Conservation (phyloP, 2,797 vertebrate species). For the Buphagus erythrorhynchus region DNA sequence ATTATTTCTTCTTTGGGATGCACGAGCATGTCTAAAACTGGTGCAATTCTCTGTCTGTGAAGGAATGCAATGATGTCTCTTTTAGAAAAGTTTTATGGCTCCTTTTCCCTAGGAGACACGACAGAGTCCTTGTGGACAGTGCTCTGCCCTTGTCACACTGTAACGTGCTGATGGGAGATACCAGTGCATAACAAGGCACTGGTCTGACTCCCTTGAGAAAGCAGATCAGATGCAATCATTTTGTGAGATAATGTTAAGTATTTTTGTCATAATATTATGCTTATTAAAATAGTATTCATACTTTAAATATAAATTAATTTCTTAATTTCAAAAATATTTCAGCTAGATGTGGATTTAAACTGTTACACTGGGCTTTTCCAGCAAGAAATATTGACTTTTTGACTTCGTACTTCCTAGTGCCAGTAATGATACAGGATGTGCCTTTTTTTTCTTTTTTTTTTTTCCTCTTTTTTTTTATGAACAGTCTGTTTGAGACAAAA, state of each 20-base stretch:
- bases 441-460: too few species aligned
- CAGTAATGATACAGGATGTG: not conserved
- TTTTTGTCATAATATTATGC: not conserved
- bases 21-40: not conserved
- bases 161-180: not conserved
- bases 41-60: not conserved
- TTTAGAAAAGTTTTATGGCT: not conserved
- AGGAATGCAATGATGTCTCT: not conserved
- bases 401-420: not conserved
- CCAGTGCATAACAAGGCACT: accelerated
- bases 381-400: not conserved
- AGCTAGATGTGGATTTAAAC: accelerated
- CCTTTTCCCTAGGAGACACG: not conserved
- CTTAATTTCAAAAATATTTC: not conserved
- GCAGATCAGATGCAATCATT: not conserved
- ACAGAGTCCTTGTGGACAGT: not conserved
- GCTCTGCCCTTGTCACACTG: not conserved
- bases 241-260: not conserved
- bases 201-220: not conserved
- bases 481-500: not conserved
- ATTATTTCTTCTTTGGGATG: not conserved
- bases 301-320: not conserved
- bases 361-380: not conserved
- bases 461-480: not conserved
- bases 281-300: not conserved